Evolutionary conservation across 2,113 vertebrate species (phyloP), one percentile per base, ranked within the genome.

Genomic region (Phalacrocorax pelagicus): DNA sequence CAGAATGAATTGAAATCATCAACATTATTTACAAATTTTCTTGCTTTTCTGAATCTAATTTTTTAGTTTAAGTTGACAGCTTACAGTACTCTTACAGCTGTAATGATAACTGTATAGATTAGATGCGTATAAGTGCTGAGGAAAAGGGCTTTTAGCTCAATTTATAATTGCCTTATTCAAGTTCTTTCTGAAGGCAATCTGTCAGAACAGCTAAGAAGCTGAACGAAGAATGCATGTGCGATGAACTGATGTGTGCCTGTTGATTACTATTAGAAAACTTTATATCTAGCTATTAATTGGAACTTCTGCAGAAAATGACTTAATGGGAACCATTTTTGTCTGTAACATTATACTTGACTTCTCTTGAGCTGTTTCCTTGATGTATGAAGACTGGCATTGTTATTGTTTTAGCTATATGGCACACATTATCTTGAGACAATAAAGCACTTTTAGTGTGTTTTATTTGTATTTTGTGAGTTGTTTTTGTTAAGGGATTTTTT

Each of bases 201-300:
- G 14, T 86, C 51, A 81, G 69, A 94, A 79, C 24, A 78, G 78
- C 44, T 85, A 91, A 30, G 90, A 87, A 75, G 40, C 73, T 72
- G 65, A 91, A 92, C 44, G 80, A 88, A 70, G 84, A 80, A 51
- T 34, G 32, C 46, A 73, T 95, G 87, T 88, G 90, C 93, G 58
- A 49, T 92, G 77, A 88, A 71, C 4, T 90, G 63, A 91, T 93
- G 44, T 58, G 26, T 87, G 62, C 54, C 58, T 26, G 12, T 69
- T 95, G 93, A 93, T 88, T 94, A 73, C 85, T 90, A 77, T 92
- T 93, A 83, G 72, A 61, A 77, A 87, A 88, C 49, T 92, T 96
- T 61, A 63, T 86, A 79, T 74, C 58, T 75, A 69, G 54, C 17
- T 44, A 80, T 85, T 75, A 91, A 70, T 87, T 65, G 34, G 27